Percentiles rank a stretch among this genome's conserved stretches.
These are phyloP conservation scores for Oscheius sp. DNA, from an alignment of 2,888 invertebrate genomes.

Conservation along the genomic window DNA sequence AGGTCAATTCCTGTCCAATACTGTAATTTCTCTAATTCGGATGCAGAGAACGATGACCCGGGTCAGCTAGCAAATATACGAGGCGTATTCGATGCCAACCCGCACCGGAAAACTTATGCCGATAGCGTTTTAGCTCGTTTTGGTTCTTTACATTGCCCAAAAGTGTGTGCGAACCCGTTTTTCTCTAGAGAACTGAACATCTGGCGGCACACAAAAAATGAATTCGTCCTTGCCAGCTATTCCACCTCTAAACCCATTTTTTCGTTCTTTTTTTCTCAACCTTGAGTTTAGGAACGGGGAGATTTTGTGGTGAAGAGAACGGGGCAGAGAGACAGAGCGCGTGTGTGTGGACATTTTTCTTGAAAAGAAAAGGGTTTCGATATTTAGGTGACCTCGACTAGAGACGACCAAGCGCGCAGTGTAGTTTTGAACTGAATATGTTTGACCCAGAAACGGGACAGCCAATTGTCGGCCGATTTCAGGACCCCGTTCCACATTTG, in stretches of 20 bases:
- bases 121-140: no score
- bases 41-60: no score
- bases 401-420: constrained; percentile 32
- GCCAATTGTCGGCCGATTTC: constrained; percentile 35
- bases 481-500: constrained; percentile 34
- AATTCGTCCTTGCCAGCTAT: constrained; percentile 21
- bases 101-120: neutral
- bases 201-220: constrained; percentile 23
- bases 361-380: constrained; percentile 31
- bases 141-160: no score
- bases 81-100: neutral
- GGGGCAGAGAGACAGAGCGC: neutral
- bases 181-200: constrained; percentile 28
- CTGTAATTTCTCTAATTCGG: neutral
- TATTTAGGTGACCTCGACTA: constrained; percentile 38
- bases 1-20: neutral
- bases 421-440: constrained; percentile 41
- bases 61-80: neutral
- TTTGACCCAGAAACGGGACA: constrained; percentile 39
- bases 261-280: neutral
- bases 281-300: neutral
- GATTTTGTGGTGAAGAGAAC: no score
- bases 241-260: neutral
- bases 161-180: constrained; percentile 21
- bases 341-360: no score